phyloP scores from a whole-genome alignment of 2,113 vertebrate genomes.

The Salvelinus namaycush region DNA sequence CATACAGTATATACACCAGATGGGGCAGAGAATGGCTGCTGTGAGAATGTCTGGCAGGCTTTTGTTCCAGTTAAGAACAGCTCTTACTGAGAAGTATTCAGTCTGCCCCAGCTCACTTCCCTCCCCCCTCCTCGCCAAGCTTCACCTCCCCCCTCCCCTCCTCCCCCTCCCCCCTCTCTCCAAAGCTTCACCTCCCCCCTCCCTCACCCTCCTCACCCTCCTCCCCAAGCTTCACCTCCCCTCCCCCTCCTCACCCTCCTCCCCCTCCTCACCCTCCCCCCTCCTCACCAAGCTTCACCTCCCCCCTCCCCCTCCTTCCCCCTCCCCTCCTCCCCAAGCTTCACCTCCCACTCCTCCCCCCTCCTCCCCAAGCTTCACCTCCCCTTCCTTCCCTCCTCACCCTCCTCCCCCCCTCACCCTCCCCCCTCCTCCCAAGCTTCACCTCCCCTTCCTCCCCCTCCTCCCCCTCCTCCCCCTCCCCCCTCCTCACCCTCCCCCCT shows the following conservation, averaged over 20 bases:
- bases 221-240: slow-evolving; percentile 33
- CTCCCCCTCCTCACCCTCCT: not conserved
- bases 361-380: slow-evolving; percentile 20
- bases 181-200: accelerated
- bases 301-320: too few species aligned
- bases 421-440: too few species aligned
- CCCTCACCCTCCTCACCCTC: too few species aligned
- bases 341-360: too few species aligned
- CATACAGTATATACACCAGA: not conserved
- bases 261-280: too few species aligned
- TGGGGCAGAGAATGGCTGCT: not conserved
- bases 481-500: too few species aligned
- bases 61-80: slow-evolving; percentile 23
- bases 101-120: not conserved
- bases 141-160: not conserved
- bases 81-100: slow-evolving; percentile 19
- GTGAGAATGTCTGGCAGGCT: not conserved
- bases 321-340: too few species aligned
- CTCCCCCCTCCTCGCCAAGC: not conserved
- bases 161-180: not conserved
- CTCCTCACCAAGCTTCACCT: slow-evolving; percentile 38
- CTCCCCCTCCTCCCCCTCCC: accelerated
- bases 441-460: slow-evolving; percentile 13
- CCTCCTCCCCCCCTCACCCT: too few species aligned
- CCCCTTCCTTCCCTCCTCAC: not conserved